Conservation (phyloP, 2,113 vertebrate species). For the Muscicapa adusta region DNA sequence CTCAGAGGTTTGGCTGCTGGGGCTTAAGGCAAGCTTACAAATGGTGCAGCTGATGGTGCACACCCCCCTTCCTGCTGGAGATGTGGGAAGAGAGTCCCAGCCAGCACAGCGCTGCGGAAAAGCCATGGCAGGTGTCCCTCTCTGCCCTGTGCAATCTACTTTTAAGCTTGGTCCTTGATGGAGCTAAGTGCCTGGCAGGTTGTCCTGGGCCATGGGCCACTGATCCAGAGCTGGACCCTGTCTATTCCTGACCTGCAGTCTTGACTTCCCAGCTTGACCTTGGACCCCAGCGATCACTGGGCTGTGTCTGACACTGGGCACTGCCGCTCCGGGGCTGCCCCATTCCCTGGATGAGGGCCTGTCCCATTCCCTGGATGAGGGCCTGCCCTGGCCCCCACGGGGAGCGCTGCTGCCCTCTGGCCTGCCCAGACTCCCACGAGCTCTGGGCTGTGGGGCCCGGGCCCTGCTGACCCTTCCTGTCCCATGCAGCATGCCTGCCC, state of each 20-base stretch:
- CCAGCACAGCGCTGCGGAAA: rapidly evolving
- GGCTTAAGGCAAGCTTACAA: background rate
- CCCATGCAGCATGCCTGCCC: rapidly evolving
- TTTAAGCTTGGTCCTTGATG: background rate
- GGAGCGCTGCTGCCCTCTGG: rapidly evolving
- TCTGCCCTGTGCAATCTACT: background rate
- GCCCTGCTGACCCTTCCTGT: no score
- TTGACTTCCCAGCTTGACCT: background rate
- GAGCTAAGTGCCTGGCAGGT: background rate
- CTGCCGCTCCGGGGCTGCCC: background rate
- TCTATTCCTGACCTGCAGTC: background rate
- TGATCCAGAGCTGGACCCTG: background rate
- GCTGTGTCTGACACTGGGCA: background rate
- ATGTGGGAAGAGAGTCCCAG: background rate
- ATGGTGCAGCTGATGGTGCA: rapidly evolving
- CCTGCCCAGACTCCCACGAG: background rate
- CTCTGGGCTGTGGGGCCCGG: rapidly evolving
- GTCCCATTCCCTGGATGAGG: background rate
- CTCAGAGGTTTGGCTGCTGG: rapidly evolving
- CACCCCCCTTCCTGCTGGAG: background rate
- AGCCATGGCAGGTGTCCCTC: rapidly evolving
- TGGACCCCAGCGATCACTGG: background rate
- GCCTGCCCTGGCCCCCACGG: rapidly evolving
- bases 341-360: background rate
- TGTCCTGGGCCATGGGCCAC: background rate